Percentiles rank a stretch among this genome's conserved stretches.
These are phyloP conservation scores for Aleadryas rufinucha DNA, from an alignment of 2,113 vertebrate genomes.

Conservation along the genomic window DNA sequence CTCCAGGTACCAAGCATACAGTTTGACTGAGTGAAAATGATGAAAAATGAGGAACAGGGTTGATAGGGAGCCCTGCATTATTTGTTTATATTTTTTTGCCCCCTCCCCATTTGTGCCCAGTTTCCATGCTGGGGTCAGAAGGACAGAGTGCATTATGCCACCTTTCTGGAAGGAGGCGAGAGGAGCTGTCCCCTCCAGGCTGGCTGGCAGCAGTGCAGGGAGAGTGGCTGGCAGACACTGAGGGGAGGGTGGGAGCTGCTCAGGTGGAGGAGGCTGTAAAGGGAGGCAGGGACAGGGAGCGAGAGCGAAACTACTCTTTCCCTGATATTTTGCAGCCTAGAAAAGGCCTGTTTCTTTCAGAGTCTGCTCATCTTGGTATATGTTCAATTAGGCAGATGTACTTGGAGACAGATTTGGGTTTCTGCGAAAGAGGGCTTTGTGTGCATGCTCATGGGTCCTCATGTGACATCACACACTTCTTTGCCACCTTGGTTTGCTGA, in stretches of 20 bases:
- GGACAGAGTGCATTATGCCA: fast-evolving
- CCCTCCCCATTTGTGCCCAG: background rate
- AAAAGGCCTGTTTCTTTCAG: background rate
- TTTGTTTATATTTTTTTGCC: background rate
- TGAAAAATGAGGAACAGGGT: background rate
- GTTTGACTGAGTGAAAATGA: background rate
- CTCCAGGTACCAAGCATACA: background rate
- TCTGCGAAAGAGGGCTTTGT: background rate
- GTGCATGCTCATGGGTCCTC: background rate
- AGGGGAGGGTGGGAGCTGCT: background rate
- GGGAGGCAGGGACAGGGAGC: fast-evolving
- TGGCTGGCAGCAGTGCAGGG: background rate
- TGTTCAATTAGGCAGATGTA: background rate
- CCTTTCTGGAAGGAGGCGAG: background rate
- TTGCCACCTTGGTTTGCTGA: background rate
- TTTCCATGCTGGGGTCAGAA: background rate
- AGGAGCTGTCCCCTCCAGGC: background rate
- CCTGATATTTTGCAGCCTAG: background rate
- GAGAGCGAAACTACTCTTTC: background rate
- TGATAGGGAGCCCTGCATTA: background rate
- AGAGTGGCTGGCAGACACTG: background rate
- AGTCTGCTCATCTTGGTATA: background rate
- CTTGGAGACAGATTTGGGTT: background rate
- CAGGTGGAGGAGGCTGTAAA: background rate
- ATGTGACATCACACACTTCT: background rate